Evolutionary conservation across 2,113 vertebrate genomes (phyloP).

Genomic region (Onychorhynchus coronatus): DNA sequence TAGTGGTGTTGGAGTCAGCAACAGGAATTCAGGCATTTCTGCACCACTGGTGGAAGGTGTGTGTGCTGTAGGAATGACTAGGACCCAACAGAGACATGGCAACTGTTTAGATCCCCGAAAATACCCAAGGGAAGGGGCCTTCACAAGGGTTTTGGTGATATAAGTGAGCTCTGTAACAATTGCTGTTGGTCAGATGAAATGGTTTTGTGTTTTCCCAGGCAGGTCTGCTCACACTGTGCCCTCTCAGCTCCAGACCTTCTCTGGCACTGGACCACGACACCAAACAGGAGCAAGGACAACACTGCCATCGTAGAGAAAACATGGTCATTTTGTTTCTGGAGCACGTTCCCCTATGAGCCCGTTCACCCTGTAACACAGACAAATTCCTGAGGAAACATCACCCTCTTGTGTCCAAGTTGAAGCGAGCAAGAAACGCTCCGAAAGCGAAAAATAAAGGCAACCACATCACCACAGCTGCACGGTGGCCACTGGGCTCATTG

Average conservation of each 20-base stretch:
- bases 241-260: not conserved
- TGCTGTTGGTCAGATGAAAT: not conserved
- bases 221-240: not conserved
- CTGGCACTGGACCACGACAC: not conserved
- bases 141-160: not conserved
- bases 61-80: rapidly evolving
- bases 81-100: not conserved
- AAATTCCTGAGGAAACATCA: slow-evolving; percentile 29
- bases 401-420: slow-evolving; percentile 43
- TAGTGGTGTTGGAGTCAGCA: not conserved
- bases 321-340: rapidly evolving
- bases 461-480: not conserved
- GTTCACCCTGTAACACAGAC: rapidly evolving
- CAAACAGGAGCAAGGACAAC: not conserved
- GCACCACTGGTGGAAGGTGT: not conserved
- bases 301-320: too few species aligned
- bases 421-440: not conserved
- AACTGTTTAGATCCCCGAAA: not conserved
- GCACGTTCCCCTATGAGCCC: rapidly evolving
- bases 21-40: not conserved
- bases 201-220: not conserved
- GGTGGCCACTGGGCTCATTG: rapidly evolving
- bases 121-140: rapidly evolving
- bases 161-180: not conserved
- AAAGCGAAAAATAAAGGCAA: not conserved